Percentiles rank a stretch among this genome's conserved stretches.
These are phyloP conservation scores for Oryzias javanicus DNA, from an alignment of 2,113 vertebrate genomes.

Conservation along the genomic window DNA sequence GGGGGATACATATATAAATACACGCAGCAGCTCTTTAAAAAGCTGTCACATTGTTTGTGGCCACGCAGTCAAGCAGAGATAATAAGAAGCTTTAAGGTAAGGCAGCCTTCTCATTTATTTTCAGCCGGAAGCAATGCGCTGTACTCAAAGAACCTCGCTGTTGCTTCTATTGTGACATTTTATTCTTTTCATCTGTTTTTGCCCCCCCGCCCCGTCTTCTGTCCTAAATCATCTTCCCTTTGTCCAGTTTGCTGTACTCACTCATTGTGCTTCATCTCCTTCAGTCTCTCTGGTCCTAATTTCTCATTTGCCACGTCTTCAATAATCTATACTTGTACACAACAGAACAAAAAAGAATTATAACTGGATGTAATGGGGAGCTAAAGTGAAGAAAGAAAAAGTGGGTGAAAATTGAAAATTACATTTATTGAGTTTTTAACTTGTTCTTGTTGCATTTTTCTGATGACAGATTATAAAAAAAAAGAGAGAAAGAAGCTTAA, in stretches of 20 bases:
- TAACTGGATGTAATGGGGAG: constrained; percentile 3
- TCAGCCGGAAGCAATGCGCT: constrained; percentile 21
- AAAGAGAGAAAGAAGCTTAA: no score
- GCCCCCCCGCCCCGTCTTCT: background rate
- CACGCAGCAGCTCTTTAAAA: constrained; percentile 10
- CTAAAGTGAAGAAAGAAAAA: background rate
- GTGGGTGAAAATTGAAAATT: no score
- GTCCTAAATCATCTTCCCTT: constrained; percentile 19
- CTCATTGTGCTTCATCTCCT: constrained; percentile 1
- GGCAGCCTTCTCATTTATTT: constrained; percentile 22
- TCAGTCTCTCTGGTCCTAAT: constrained; percentile 2
- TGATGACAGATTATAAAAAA: no score
- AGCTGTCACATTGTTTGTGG: constrained; percentile 23
- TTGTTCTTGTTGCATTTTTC: no score
- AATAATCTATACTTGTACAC: constrained; percentile 38
- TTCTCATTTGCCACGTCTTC: constrained; percentile 40
- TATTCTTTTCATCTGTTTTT: constrained; percentile 24
- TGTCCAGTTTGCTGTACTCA: constrained; percentile 24
- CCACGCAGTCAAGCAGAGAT: constrained; percentile 12
- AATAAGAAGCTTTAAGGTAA: constrained; percentile 30
- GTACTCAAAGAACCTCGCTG: constrained; percentile 20
- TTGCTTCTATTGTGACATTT: constrained; percentile 21
- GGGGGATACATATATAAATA: background rate
- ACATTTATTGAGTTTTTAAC: no score
- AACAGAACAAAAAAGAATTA: constrained; percentile 10